Percentiles rank a stretch among this genome's conserved stretches.
phyloP scores from a whole-genome alignment of 1,140 invertebrate species.

The Globodera ellingtonae region DNA sequence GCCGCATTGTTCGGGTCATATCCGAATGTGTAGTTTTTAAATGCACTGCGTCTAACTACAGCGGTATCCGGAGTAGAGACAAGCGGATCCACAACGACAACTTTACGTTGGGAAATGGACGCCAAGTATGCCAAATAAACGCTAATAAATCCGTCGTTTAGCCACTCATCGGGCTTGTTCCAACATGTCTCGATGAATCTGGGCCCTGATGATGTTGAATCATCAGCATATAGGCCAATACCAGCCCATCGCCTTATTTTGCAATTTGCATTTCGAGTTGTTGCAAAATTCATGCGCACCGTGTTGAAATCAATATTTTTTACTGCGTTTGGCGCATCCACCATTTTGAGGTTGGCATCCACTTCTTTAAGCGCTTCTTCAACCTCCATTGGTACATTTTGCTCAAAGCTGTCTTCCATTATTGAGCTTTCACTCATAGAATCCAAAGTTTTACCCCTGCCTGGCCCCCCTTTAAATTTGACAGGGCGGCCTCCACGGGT shows the following conservation, averaged over 20 bases:
- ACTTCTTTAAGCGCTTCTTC: no score
- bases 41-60: neutral
- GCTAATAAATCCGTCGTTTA: neutral
- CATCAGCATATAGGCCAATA: neutral
- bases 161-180: neutral
- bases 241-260: neutral
- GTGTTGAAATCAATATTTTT: neutral
- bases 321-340: no score
- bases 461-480: neutral
- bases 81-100: neutral
- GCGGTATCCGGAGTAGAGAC: neutral
- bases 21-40: neutral
- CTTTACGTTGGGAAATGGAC: neutral
- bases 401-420: neutral
- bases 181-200: slow-evolving; percentile 1
- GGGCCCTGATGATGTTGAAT: neutral
- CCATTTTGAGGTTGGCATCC: no score
- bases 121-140: neutral
- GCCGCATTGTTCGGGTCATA: neutral
- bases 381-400: neutral
- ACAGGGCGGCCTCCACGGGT: no score
- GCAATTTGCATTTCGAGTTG: neutral
- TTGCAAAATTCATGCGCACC: slow-evolving; percentile 5
- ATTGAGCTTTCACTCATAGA: neutral
- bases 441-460: neutral